These are phyloP conservation scores for Lutjanus campechanus DNA, from an alignment of 2,797 vertebrate genomes.

Conservation along the genomic window DNA sequence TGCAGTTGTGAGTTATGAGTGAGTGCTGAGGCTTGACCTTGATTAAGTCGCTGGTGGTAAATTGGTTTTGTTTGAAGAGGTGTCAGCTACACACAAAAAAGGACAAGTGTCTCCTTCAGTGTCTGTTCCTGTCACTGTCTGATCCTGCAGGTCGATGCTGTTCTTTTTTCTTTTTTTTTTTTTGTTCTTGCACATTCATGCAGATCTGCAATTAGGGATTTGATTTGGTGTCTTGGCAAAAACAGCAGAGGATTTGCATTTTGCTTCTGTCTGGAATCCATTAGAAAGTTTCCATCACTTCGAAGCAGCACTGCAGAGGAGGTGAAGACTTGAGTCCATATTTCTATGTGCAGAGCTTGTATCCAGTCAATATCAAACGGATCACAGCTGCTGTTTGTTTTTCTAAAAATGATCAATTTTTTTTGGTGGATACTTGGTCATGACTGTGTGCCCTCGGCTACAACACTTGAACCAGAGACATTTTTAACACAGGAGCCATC, in stretches of 20 bases:
- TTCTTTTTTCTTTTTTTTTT: neutral
- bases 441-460: neutral
- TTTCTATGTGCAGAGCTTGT: constrained; percentile 12
- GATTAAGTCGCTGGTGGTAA: constrained; percentile 37
- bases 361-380: neutral
- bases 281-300: constrained; percentile 16
- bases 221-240: constrained; percentile 32
- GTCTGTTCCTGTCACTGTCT: neutral
- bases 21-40: constrained; percentile 37
- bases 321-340: neutral
- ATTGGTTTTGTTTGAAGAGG: constrained; percentile 48
- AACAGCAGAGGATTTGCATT: constrained; percentile 6
- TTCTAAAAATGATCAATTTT: neutral
- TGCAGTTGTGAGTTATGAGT: neutral
- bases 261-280: constrained; percentile 11
- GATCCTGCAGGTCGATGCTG: neutral
- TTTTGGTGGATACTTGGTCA: neutral
- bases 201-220: constrained; percentile 6
- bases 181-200: constrained; percentile 36
- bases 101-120: constrained; percentile 4
- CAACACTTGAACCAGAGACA: neutral
- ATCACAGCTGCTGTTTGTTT: neutral
- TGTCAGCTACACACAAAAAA: constrained; percentile 35
- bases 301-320: neutral
- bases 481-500: neutral